A percentile compares a stretch with the other conserved stretches of the same genome.
Evolutionary conservation across 64 coral and sea anemone species (phyloP).

Genomic region (Pachyseris speciosa): DNA sequence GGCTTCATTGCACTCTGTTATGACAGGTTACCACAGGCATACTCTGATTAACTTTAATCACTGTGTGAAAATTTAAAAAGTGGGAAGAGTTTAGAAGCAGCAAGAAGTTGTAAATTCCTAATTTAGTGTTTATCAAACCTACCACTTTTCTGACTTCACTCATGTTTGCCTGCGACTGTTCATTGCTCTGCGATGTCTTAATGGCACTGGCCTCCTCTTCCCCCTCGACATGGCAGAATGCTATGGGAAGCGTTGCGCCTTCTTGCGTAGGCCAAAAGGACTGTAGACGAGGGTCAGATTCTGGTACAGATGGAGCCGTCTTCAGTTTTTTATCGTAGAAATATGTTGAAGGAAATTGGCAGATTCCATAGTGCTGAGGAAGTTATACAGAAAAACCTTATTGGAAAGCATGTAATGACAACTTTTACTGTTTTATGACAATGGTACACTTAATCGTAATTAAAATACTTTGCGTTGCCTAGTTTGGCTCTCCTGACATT

Average conservation of each 20-base stretch:
- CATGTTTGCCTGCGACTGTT: constrained; percentile 76
- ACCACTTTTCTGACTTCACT: constrained; percentile 79
- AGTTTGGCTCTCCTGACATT: too few species aligned
- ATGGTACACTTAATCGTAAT: too few species aligned
- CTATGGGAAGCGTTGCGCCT: constrained; percentile 1
- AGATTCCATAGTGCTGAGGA: constrained; percentile 67
- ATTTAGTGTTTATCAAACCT: neutral
- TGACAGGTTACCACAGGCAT: too few species aligned
- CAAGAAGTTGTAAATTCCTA: too few species aligned
- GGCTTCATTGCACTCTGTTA: too few species aligned
- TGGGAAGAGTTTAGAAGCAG: too few species aligned
- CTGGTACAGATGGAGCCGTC: constrained; percentile 34
- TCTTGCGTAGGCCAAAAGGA: constrained; percentile 68
- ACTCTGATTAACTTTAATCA: too few species aligned
- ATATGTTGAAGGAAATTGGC: constrained; percentile 75
- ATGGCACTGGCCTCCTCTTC: constrained; percentile 68
- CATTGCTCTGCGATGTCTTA: constrained; percentile 62
- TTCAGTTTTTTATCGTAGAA: constrained; percentile 61
- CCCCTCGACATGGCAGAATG: constrained; percentile 87
- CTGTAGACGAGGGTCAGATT: constrained; percentile 23
- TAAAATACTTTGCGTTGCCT: too few species aligned
- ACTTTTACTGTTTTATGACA: too few species aligned
- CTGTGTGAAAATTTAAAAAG: too few species aligned
- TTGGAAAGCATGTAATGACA: too few species aligned
- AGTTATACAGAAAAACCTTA: neutral